Evolutionary conservation across 2,113 vertebrate species (phyloP).

Genomic region (Piliocolobus tephrosceles): DNA sequence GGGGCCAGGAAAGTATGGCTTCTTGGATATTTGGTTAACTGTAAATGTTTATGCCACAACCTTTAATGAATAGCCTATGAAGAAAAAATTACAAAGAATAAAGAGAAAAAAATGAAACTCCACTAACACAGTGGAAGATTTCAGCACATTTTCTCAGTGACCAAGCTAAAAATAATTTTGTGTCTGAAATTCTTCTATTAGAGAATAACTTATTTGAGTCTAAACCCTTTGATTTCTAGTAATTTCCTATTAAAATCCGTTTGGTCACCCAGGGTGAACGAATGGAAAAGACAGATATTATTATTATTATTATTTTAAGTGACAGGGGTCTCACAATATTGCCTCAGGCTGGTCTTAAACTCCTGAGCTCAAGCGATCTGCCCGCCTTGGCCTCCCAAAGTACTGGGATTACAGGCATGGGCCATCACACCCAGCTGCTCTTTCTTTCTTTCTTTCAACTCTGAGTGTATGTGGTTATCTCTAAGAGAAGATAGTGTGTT

Average conservation of each 20-base stretch:
- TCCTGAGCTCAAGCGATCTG: no score
- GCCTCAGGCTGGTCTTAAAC: no score
- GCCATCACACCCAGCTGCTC: neutral
- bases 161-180: neutral
- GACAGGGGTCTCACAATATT: no score
- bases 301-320: no score
- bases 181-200: neutral
- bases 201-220: neutral
- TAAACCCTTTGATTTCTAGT: neutral
- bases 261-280: neutral
- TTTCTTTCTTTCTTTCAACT: neutral
- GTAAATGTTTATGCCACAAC: neutral
- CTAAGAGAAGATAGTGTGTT: neutral
- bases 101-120: neutral
- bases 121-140: neutral
- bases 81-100: neutral
- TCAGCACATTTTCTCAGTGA: neutral
- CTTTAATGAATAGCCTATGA: neutral
- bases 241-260: neutral
- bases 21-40: neutral
- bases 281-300: neutral
- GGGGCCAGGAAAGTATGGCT: neutral
- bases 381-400: no score
- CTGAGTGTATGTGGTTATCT: neutral
- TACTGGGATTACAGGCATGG: no score